Conservation (phyloP, 2,113 vertebrate genomes). For the Cyphomyrus discorhynchus region DNA sequence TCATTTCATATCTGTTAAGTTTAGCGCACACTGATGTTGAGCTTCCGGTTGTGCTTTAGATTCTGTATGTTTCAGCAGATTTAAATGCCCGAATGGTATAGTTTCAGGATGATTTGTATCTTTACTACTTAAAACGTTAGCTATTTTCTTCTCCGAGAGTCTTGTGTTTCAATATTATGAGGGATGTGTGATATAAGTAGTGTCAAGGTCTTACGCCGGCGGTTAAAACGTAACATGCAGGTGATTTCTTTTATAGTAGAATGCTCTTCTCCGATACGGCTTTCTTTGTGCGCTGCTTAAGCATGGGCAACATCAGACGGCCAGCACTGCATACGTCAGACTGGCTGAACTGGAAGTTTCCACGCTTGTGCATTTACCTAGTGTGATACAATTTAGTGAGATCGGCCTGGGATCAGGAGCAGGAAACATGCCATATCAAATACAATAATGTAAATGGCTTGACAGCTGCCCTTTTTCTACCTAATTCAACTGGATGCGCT, state of each 20-base stretch:
- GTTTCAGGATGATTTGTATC: neutral
- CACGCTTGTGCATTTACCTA: neutral
- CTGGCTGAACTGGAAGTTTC: conserved; percentile 12
- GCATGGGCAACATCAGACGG: neutral
- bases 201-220: neutral
- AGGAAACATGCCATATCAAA: neutral
- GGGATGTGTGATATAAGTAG: neutral
- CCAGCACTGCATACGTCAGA: neutral
- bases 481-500: neutral
- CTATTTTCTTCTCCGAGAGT: neutral
- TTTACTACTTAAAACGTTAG: neutral
- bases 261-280: neutral
- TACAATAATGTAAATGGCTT: neutral
- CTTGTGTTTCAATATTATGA: neutral
- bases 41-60: neutral
- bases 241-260: neutral
- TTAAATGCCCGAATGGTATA: neutral
- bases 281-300: neutral
- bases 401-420: neutral
- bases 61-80: neutral
- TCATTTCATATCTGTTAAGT: neutral
- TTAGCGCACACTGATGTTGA: neutral
- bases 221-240: neutral
- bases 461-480: neutral
- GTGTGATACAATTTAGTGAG: neutral